Conservation (phyloP, 2,888 invertebrate species). For the Nemotelus pantherinus region DNA sequence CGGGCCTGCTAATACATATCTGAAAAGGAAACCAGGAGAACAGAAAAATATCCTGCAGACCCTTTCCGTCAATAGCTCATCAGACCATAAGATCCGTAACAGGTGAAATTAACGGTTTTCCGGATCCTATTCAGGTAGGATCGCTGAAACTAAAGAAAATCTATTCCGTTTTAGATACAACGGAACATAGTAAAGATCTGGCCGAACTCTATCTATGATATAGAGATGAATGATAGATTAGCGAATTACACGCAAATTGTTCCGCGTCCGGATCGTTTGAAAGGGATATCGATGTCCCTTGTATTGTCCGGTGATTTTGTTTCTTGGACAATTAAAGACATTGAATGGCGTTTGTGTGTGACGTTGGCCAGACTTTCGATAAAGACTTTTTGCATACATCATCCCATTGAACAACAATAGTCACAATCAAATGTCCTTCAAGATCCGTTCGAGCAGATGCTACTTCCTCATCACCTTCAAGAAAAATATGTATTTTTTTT, state of each 20-base stretch:
- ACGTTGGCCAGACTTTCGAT: slow-evolving; percentile 16
- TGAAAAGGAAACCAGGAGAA: neutral
- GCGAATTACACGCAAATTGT: slow-evolving; percentile 38
- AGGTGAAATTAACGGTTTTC: slow-evolving; percentile 42
- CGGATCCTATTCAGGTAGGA: slow-evolving; percentile 20
- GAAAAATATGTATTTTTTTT: slow-evolving; percentile 3
- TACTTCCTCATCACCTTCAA: slow-evolving; percentile 38
- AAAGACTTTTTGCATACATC: slow-evolving; percentile 34
- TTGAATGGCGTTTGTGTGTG: slow-evolving; percentile 1
- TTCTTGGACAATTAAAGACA: slow-evolving; percentile 8
- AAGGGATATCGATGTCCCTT: neutral
- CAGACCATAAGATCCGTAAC: neutral
- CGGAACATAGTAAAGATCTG: neutral
- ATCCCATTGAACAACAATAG: slow-evolving; percentile 25
- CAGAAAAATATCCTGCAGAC: neutral
- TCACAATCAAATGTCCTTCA: slow-evolving; percentile 42
- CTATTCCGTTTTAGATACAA: neutral
- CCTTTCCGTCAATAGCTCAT: slow-evolving; percentile 12
- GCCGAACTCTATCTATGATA: neutral
- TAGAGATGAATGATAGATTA: slow-evolving; percentile 12
- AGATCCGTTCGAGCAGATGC: slow-evolving; percentile 30
- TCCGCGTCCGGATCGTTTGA: neutral
- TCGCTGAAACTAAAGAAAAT: neutral
- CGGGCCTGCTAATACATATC: neutral
- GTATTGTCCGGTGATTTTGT: neutral